These are phyloP conservation scores for Elmis aenea DNA, from an alignment of 2,888 invertebrate genomes.

Conservation along the genomic window DNA sequence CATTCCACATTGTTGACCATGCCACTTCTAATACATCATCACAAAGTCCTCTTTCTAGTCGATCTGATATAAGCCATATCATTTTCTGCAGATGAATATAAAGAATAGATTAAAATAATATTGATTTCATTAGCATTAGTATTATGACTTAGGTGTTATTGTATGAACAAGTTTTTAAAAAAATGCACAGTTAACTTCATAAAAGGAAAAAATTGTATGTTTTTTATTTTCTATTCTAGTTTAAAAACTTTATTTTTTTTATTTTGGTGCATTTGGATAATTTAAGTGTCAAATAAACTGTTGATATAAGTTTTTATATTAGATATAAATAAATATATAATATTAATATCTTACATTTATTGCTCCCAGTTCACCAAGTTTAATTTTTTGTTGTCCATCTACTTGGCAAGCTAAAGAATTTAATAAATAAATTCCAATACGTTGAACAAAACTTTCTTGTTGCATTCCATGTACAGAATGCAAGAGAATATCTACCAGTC, in stretches of 20 bases:
- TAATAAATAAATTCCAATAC: constrained; percentile 89
- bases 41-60: constrained; percentile 70
- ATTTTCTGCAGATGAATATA: constrained; percentile 60
- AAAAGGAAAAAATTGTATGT: too few relatives aligned
- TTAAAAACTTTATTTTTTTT: too few relatives aligned
- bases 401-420: constrained; percentile 97
- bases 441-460: constrained; percentile 87
- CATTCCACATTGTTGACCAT: constrained; percentile 99
- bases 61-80: constrained; percentile 79
- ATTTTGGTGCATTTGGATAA: too few relatives aligned
- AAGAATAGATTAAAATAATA: constrained; percentile 3
- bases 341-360: constrained; percentile 58
- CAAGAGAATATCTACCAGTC: constrained; percentile 77
- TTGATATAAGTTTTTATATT: too few relatives aligned
- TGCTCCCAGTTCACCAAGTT: constrained; percentile 86
- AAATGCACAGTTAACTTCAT: too few relatives aligned
- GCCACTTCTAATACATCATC: constrained; percentile 97
- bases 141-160: too few relatives aligned
- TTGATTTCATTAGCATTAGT: too few relatives aligned
- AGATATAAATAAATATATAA: too few relatives aligned
- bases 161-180: too few relatives aligned
- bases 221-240: too few relatives aligned
- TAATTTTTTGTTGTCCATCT: constrained; percentile 85
- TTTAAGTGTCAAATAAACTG: too few relatives aligned
- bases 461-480: constrained; percentile 76